These are phyloP conservation scores for Idris sp. DNA, from an alignment of 1,140 invertebrate species.

Conservation along the genomic window DNA sequence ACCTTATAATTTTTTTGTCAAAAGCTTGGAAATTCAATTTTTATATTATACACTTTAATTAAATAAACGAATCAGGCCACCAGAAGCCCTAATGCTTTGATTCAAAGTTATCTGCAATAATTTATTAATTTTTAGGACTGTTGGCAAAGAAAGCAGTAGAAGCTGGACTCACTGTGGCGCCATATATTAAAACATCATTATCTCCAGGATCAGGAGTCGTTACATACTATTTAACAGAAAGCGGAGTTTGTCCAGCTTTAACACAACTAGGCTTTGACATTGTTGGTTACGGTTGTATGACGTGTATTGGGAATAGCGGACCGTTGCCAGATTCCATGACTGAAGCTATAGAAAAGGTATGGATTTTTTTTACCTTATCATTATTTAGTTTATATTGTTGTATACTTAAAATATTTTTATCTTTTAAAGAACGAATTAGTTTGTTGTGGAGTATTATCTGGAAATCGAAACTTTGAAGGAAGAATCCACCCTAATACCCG, in stretches of 20 bases:
- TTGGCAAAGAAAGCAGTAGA: conserved; percentile 97
- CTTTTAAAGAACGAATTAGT: conserved; percentile 89
- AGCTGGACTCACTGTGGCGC: conserved; percentile 90
- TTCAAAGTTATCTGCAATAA: too few relatives aligned
- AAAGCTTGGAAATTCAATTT: too few relatives aligned
- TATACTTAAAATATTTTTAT: background rate
- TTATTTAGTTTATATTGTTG: conserved; percentile 1
- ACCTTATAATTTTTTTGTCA: too few relatives aligned
- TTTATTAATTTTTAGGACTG: conserved; percentile 81
- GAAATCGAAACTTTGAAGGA: conserved; percentile 56
- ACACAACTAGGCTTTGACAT: conserved; percentile 94
- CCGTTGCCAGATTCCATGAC: conserved; percentile 94
- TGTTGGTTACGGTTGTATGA: conserved; percentile 99
- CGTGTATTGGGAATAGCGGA: conserved; percentile 98
- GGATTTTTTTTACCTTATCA: too few relatives aligned
- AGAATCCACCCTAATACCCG: conserved; percentile 43
- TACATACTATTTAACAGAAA: conserved; percentile 94
- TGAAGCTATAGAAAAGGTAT: conserved; percentile 95
- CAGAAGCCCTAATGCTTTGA: too few relatives aligned
- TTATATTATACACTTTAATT: too few relatives aligned
- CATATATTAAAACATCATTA: conserved; percentile 97
- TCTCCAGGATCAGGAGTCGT: conserved; percentile 98
- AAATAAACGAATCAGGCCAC: too few relatives aligned
- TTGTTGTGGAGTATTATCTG: conserved; percentile 41
- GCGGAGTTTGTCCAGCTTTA: conserved; percentile 92